Conservation (phyloP, 2,888 invertebrate species). For the Lordiphosa andalusiaca region DNA sequence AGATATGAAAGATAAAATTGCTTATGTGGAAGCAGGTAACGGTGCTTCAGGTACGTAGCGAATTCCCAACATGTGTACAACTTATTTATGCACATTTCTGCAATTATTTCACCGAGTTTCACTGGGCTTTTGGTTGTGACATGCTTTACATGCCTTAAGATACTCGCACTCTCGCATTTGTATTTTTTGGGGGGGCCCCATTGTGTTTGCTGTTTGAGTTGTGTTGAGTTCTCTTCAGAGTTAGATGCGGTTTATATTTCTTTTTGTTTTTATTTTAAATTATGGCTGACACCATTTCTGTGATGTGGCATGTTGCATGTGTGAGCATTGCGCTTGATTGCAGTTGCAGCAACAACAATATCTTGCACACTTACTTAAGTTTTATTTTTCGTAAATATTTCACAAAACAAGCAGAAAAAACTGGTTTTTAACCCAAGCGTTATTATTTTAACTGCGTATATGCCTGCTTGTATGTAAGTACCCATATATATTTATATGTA, state of each 20-base stretch:
- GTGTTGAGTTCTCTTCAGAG: constrained; percentile 45
- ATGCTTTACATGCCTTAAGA: constrained; percentile 65
- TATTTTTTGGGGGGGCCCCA: constrained; percentile 1
- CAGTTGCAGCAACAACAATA: constrained; percentile 50
- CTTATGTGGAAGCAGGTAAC: neutral
- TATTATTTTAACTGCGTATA: constrained; percentile 26
- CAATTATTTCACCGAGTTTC: constrained; percentile 73
- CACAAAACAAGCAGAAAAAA: constrained; percentile 49
- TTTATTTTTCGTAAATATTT: constrained; percentile 36
- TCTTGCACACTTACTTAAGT: constrained; percentile 36
- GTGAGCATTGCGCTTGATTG: constrained; percentile 68
- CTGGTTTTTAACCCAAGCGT: constrained; percentile 49
- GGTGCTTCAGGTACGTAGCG: constrained; percentile 15
- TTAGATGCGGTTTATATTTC: constrained; percentile 50
- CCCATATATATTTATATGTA: constrained; percentile 15
- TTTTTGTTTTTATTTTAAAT: constrained; percentile 23
- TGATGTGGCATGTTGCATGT: constrained; percentile 59
- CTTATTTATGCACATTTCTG: constrained; percentile 58
- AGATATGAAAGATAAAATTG: constrained; percentile 4
- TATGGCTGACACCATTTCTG: constrained; percentile 59
- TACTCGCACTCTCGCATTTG: constrained; percentile 8
- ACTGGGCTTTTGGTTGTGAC: constrained; percentile 65
- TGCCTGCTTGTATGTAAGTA: constrained; percentile 3
- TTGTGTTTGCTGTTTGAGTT: constrained; percentile 31
- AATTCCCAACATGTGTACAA: constrained; percentile 55